Conservation (phyloP, 2,797 vertebrate genomes). For the Setipinna tenuifilis region DNA sequence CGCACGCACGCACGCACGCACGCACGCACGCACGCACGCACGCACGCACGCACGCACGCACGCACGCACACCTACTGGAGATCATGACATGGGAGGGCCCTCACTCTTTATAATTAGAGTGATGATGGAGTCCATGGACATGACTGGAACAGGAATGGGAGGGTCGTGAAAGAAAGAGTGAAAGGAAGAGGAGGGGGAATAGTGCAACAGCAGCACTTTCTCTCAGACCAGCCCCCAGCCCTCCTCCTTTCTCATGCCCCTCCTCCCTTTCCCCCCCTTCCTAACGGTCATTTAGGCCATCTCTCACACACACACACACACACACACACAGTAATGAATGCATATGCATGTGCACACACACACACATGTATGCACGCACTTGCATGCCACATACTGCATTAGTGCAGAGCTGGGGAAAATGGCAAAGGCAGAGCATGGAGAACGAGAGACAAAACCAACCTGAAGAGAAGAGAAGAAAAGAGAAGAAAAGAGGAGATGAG, state of each 20-base stretch:
- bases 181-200: conserved; percentile 53
- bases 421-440: not conserved
- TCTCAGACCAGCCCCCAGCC: not conserved
- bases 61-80: conserved; percentile 56
- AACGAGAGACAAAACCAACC: not conserved
- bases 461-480: not conserved
- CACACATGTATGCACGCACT: too few species aligned
- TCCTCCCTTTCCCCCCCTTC: not conserved
- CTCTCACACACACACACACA: conserved; percentile 43
- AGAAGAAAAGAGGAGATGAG: not conserved
- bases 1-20: not conserved
- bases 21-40: not conserved
- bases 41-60: not conserved
- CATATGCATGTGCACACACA: too few species aligned
- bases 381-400: not conserved
- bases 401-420: not conserved
- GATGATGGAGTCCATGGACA: conserved; percentile 57
- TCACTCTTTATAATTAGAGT: conserved; percentile 82
- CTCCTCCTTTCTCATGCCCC: not conserved
- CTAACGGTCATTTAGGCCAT: not conserved
- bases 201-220: conserved; percentile 72
- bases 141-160: conserved; percentile 46
- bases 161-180: conserved; percentile 51
- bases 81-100: conserved; percentile 56
- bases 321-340: not conserved